Evolutionary conservation across 2,888 invertebrate species (phyloP).

Genomic region (Drosophila kanekoi): DNA sequence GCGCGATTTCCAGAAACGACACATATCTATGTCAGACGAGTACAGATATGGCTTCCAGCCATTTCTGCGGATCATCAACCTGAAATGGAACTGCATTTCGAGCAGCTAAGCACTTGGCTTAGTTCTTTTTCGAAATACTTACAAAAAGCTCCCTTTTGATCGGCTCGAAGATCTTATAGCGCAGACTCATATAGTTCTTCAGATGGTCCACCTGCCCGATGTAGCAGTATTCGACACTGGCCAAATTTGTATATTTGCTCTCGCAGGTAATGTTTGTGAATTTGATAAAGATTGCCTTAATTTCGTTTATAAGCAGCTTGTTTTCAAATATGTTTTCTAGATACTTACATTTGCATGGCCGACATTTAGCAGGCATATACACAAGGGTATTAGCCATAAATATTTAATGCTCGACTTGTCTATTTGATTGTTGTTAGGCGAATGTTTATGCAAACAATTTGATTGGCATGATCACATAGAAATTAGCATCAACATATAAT

Average conservation of each 20-base stretch:
- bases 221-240: slow-evolving; percentile 14
- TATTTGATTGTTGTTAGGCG: not conserved
- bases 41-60: slow-evolving; percentile 41
- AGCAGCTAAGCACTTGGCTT: not conserved
- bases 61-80: slow-evolving; percentile 14
- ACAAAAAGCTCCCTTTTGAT: slow-evolving; percentile 9
- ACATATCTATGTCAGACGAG: slow-evolving; percentile 27
- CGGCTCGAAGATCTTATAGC: not conserved
- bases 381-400: not conserved
- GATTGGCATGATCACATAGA: too few species aligned
- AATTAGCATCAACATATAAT: too few species aligned
- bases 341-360: slow-evolving; percentile 13
- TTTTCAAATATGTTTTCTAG: not conserved
- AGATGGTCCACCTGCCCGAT: not conserved
- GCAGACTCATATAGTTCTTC: slow-evolving; percentile 13
- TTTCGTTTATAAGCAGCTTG: not conserved
- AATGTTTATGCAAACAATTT: slow-evolving; percentile 5
- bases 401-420: slow-evolving; percentile 3
- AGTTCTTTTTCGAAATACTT: not conserved
- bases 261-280: slow-evolving; percentile 39
- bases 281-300: not conserved
- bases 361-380: not conserved
- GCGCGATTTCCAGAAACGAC: slow-evolving; percentile 20
- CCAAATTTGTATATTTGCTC: not conserved
- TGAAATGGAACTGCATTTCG: slow-evolving; percentile 4